Evolutionary conservation across 2,113 vertebrate species (phyloP).

Genomic region (Tautogolabrus adspersus): DNA sequence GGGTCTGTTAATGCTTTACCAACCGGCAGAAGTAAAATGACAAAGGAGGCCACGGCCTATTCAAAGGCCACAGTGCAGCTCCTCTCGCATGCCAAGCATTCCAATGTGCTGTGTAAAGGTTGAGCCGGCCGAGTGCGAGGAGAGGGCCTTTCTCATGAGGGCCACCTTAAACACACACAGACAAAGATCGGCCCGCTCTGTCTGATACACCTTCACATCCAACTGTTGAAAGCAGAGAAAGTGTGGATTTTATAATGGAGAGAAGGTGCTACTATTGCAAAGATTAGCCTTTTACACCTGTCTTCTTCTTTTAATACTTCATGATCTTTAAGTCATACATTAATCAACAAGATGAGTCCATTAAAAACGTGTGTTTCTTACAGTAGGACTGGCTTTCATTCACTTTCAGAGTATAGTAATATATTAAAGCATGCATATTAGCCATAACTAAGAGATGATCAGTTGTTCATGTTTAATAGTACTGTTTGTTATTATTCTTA

Average conservation of each 20-base stretch:
- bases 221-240: slow-evolving; percentile 13
- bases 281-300: slow-evolving; percentile 43
- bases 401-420: background rate
- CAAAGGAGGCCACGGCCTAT: slow-evolving; percentile 81
- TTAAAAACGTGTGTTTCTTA: background rate
- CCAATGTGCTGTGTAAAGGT: slow-evolving; percentile 87
- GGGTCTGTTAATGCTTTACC: slow-evolving; percentile 76
- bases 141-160: slow-evolving; percentile 66
- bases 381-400: background rate
- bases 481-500: no score
- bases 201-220: slow-evolving; percentile 21
- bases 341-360: background rate
- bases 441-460: no score
- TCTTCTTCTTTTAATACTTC: background rate
- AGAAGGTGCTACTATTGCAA: slow-evolving; percentile 46
- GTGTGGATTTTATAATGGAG: slow-evolving; percentile 46
- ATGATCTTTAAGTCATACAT: background rate
- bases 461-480: no score
- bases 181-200: slow-evolving; percentile 55
- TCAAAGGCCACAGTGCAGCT: slow-evolving; percentile 81
- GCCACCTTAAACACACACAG: slow-evolving; percentile 73
- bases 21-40: slow-evolving; percentile 81
- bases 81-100: slow-evolving; percentile 87
- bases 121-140: slow-evolving; percentile 72
- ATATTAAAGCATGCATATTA: no score